Conservation (phyloP, 2,888 invertebrate species). For the Plusia festucae region DNA sequence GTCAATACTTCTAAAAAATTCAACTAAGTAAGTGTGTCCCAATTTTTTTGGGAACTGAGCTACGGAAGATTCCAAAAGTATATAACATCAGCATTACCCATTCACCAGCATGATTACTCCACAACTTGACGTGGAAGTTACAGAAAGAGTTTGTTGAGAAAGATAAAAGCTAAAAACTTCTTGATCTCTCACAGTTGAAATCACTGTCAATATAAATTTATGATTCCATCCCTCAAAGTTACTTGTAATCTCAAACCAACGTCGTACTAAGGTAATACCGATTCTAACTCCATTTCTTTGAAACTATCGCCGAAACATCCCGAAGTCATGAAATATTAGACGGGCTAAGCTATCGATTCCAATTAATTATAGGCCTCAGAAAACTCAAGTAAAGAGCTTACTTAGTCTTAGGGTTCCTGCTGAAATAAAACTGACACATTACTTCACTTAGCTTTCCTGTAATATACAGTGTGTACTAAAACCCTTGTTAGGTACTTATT, state of each 20-base stretch:
- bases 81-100: too few relatives aligned
- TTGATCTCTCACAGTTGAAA: slow-evolving; percentile 2
- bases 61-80: background rate
- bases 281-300: slow-evolving; percentile 32
- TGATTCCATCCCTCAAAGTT: slow-evolving; percentile 1
- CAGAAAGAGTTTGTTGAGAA: background rate
- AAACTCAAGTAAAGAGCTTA: slow-evolving; percentile 27
- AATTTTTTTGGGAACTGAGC: too few relatives aligned
- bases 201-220: slow-evolving; percentile 4
- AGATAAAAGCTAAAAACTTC: background rate
- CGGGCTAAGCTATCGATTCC: slow-evolving; percentile 35
- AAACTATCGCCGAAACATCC: slow-evolving; percentile 6
- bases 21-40: too few relatives aligned
- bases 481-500: too few relatives aligned
- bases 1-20: too few relatives aligned
- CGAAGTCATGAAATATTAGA: slow-evolving; percentile 45
- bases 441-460: slow-evolving; percentile 31
- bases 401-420: slow-evolving; percentile 12
- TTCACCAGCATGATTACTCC: background rate
- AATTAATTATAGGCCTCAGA: slow-evolving; percentile 39
- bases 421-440: slow-evolving; percentile 33
- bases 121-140: background rate
- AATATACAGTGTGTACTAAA: too few relatives aligned
- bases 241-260: slow-evolving; percentile 5
- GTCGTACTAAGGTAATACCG: background rate